Conservation (phyloP, 2,888 invertebrate species). For the Anthoptus insignis region DNA sequence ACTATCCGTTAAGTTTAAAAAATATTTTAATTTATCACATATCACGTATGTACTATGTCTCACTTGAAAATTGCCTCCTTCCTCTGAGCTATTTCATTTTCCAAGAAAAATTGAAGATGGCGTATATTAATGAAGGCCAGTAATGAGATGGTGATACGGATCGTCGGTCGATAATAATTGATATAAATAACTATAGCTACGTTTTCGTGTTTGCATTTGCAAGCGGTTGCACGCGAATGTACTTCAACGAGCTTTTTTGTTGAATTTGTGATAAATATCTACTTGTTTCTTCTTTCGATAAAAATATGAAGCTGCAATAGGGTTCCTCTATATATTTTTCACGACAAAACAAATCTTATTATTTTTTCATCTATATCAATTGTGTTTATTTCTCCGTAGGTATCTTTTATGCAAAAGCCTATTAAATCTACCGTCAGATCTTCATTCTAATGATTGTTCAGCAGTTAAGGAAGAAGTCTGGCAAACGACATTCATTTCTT, state of each 20-base stretch:
- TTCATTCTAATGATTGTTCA: no score
- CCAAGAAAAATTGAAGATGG: constrained; percentile 4
- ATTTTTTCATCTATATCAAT: no score
- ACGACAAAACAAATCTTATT: not conserved
- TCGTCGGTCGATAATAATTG: constrained; percentile 5
- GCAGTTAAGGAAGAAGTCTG: no score
- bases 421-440: no score
- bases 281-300: not conserved
- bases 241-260: not conserved
- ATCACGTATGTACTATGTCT: not conserved
- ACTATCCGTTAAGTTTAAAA: constrained; percentile 9
- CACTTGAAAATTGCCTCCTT: not conserved
- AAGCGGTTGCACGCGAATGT: not conserved
- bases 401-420: no score
- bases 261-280: not conserved
- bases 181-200: not conserved
- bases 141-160: constrained; percentile 1
- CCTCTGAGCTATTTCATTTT: not conserved
- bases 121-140: not conserved
- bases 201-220: constrained; percentile 6
- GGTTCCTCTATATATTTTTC: not conserved
- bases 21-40: not conserved
- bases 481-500: no score
- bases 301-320: not conserved
- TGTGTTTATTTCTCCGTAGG: no score